Conservation (phyloP, 2,113 vertebrate species). For the Lipophrys pholis region DNA sequence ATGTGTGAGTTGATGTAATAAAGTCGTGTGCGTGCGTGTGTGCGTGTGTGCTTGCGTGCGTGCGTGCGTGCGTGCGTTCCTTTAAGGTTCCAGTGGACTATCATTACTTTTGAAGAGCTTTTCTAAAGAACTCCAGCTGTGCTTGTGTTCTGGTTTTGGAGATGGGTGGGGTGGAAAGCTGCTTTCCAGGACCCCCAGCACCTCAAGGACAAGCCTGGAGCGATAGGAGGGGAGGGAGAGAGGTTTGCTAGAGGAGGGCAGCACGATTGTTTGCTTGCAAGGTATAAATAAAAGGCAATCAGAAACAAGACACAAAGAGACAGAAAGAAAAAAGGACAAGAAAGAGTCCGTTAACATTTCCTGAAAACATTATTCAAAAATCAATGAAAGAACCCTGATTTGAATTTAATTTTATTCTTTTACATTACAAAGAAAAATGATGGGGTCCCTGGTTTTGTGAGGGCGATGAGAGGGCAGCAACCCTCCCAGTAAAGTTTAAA, state of each 20-base stretch:
- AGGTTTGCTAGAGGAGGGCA: constrained; percentile 29
- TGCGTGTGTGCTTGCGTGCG: no score
- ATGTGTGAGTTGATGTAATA: constrained; percentile 8
- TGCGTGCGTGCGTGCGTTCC: constrained; percentile 19
- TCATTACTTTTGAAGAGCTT: constrained; percentile 66
- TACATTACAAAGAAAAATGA: neutral
- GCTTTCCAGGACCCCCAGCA: constrained; percentile 36
- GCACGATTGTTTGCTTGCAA: constrained; percentile 55
- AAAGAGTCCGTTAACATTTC: constrained; percentile 14
- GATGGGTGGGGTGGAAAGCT: constrained; percentile 21
- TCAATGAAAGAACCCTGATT: neutral
- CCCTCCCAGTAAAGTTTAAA: constrained; percentile 40
- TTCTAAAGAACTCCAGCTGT: constrained; percentile 71
- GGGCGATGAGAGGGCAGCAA: constrained; percentile 1
- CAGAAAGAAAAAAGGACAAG: constrained; percentile 22
- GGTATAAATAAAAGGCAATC: constrained; percentile 44
- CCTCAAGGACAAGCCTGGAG: constrained; percentile 71
- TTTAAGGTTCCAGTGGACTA: constrained; percentile 48
- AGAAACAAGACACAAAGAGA: constrained; percentile 24
- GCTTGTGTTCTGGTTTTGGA: constrained; percentile 64
- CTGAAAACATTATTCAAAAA: constrained; percentile 11
- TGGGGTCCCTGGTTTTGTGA: neutral
- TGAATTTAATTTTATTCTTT: neutral
- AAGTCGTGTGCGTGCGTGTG: constrained; percentile 3
- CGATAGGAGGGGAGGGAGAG: constrained; percentile 31